Evolutionary conservation across 2,797 vertebrate genomes (phyloP), one percentile per base, ranked within the genome.

Genomic region (Cercopithecus hamlyni): DNA sequence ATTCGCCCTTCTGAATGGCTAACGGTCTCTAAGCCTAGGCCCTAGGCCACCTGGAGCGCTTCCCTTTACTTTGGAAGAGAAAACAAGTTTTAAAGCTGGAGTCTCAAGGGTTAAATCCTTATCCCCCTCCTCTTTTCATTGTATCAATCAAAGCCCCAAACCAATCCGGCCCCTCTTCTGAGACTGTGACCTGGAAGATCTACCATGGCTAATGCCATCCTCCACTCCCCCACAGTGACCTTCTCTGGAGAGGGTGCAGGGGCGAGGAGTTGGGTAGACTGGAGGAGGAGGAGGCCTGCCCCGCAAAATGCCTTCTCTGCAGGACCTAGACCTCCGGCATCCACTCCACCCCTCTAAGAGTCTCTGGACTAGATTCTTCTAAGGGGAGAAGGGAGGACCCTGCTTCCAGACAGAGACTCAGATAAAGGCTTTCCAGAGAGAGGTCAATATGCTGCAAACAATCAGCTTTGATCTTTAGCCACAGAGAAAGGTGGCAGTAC

Each of bases 371-470:
- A 70, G 72, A 43, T 90, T 95, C 48, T 91, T 90, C 87, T 82
- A 87, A 90, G 41, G 57, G 26, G 52, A n/a, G 58, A 85, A 57
- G 15, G n/a, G 79, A 61, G 19, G 90, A 93, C 41, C 19, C 27
- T 67, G 26, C 87, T n/a, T 13, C 67, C n/a, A 89, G n/a, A 45
- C 6, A 12, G 50, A 19, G 76, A 92, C 57, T 84, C 85, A 92
- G 73, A 93, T 80, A 82, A 90, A 93, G 77, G 72, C 30, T 94
- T 97, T 97, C 26, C 48, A 90, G 52, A 70, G 64, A 2, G 22
- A 97, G 97, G 96, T 93, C 95, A 94, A 93, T 87, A 87, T 77
- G 86, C 84, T 43, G 30, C 43, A 94, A 72, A 83, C 36, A 72
- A 30, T 72, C 39, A 26, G 45, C 82, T 85, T 95, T 81, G 48